A percentile compares a stretch with the other conserved stretches of the same genome.
phyloP scores from a whole-genome alignment of 1,140 invertebrate genomes.

The Bombus confusus region DNA sequence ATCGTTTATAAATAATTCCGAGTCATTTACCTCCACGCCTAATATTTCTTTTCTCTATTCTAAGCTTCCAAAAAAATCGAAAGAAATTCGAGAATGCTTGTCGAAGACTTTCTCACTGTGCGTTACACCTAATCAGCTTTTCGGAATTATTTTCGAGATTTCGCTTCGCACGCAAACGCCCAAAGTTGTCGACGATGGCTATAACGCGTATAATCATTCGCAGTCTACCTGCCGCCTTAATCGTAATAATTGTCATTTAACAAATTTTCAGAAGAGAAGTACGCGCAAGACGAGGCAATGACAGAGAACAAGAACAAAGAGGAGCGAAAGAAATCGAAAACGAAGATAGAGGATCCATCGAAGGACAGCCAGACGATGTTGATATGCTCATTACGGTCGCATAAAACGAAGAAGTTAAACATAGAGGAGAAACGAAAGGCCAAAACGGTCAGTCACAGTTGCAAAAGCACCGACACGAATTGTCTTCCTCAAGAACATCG shows the following conservation, averaged over 20 bases:
- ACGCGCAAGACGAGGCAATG: conserved; percentile 78
- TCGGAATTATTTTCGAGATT: no score
- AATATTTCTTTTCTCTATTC: no score
- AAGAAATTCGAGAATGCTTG: no score
- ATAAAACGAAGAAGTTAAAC: conserved; percentile 67
- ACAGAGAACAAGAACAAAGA: conserved; percentile 79
- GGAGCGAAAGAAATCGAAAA: conserved; percentile 63
- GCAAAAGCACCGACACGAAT: conserved; percentile 71
- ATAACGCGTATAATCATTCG: no score
- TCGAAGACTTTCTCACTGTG: no score
- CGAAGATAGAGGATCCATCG: conserved; percentile 62
- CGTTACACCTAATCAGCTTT: no score
- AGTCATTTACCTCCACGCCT: no score
- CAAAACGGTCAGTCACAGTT: conserved; percentile 62
- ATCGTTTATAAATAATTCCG: no score
- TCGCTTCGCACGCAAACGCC: no score
- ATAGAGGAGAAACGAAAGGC: conserved; percentile 59
- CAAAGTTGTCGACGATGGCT: no score
- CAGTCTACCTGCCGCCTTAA: no score
- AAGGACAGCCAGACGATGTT: conserved; percentile 73
- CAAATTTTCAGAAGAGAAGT: conserved; percentile 79
- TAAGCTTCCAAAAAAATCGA: no score
- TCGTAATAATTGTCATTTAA: not conserved
- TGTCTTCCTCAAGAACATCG: conserved; percentile 76
- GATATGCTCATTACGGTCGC: conserved; percentile 71